A percentile compares a stretch with the other conserved stretches of the same genome.
phyloP scores from a whole-genome alignment of 2,797 vertebrate species.

The Hipposideros larvatus region DNA sequence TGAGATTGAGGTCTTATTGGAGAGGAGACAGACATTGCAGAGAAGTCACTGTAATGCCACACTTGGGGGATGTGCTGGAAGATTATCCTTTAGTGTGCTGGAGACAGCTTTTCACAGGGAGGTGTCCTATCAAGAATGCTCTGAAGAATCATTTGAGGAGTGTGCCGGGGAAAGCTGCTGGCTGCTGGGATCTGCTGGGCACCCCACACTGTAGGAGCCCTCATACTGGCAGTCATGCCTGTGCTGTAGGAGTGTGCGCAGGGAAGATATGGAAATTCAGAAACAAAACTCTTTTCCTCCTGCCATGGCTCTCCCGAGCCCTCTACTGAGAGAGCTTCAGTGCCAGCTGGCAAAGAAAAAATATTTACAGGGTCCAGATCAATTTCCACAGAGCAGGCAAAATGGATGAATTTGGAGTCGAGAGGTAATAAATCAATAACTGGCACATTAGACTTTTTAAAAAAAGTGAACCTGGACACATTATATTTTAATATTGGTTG shows the following conservation, averaged over 20 bases:
- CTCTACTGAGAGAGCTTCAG: not conserved
- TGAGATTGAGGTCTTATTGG: not conserved
- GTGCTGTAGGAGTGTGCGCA: not conserved
- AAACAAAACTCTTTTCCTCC: not conserved
- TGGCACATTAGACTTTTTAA: not conserved
- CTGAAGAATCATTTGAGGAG: not conserved
- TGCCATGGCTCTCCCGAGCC: not conserved
- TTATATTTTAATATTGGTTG: constrained; percentile 46
- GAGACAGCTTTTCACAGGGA: not conserved
- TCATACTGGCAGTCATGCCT: too few species aligned
- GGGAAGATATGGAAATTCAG: not conserved
- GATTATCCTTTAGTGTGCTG: not conserved
- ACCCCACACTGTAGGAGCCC: rapidly evolving
- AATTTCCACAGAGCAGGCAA: not conserved
- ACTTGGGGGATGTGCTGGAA: not conserved
- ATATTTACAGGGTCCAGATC: not conserved
- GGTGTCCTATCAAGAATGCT: not conserved
- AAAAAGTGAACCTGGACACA: not conserved
- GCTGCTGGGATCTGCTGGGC: too few species aligned
- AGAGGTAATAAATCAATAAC: not conserved
- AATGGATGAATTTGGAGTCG: not conserved
- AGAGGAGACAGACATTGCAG: not conserved
- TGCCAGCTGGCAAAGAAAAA: not conserved
- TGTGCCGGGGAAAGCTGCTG: not conserved
- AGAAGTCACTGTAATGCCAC: not conserved